These are phyloP conservation scores for Polyploca ridens DNA, from an alignment of 2,888 invertebrate species.

Conservation along the genomic window DNA sequence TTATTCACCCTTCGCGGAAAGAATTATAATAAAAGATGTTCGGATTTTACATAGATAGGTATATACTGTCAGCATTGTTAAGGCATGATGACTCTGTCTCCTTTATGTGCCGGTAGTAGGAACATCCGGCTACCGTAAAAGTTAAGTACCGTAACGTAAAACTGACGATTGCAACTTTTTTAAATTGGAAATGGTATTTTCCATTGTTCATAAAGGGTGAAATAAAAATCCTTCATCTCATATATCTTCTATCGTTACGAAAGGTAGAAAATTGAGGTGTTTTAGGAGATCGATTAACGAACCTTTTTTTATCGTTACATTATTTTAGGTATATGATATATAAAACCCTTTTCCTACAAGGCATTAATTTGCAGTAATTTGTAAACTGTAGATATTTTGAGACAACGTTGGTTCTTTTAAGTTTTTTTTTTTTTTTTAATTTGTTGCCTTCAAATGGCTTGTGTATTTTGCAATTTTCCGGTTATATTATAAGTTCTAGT, in stretches of 20 bases:
- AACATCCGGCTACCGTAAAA: not conserved
- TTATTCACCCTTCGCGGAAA: conserved; percentile 4
- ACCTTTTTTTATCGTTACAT: not conserved
- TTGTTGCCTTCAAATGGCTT: no score
- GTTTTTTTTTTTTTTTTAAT: not conserved
- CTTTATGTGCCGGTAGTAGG: not conserved
- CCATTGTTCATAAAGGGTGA: conserved; percentile 3
- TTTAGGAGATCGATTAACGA: conserved; percentile 1
- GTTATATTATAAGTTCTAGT: no score
- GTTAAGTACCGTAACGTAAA: conserved; percentile 4
- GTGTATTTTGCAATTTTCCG: no score
- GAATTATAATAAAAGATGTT: conserved; percentile 1
- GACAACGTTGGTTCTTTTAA: not conserved
- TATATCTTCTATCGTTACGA: not conserved
- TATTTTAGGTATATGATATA: not conserved
- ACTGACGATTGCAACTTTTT: conserved; percentile 9
- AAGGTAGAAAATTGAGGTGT: not conserved
- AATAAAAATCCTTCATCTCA: conserved; percentile 2
- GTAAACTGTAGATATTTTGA: not conserved
- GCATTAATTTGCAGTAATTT: not conserved
- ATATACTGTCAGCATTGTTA: not conserved
- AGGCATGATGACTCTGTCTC: conserved; percentile 2
- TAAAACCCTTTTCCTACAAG: not conserved
- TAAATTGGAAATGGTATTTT: not conserved
- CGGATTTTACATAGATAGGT: not conserved